Percentiles rank a stretch among this genome's conserved stretches.
Evolutionary conservation across 2,888 invertebrate species (phyloP).

Genomic region (Morinoia aosen): DNA sequence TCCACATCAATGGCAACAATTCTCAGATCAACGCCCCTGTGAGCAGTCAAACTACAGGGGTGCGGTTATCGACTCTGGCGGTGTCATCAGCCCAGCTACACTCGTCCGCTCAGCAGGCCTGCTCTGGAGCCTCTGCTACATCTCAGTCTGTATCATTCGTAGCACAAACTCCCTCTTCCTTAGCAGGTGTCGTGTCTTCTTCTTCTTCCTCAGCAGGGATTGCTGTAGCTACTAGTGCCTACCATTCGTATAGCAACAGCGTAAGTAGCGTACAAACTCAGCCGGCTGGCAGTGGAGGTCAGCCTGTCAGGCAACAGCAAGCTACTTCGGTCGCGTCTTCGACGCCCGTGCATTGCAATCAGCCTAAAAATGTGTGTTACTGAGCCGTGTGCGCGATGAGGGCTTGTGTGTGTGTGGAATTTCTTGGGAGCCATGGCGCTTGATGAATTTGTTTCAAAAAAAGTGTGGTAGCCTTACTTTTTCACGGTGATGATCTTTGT

Average conservation of each 20-base stretch:
- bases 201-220: background rate
- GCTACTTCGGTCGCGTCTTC: background rate
- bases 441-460: background rate
- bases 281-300: background rate
- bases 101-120: background rate
- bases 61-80: background rate
- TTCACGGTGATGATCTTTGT: background rate
- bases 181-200: background rate
- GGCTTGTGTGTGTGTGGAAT: background rate
- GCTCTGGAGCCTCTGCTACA: background rate
- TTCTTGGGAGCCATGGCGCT: background rate
- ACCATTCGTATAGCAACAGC: background rate
- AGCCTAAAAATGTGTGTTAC: conserved; percentile 31
- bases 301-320: background rate
- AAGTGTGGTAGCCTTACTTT: background rate
- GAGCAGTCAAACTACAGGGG: background rate
- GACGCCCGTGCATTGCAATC: background rate
- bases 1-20: conserved; percentile 5
- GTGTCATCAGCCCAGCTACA: background rate
- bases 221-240: background rate
- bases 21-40: background rate
- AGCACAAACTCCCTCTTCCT: background rate
- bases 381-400: background rate
- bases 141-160: background rate
- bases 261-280: background rate